These are phyloP conservation scores for Planiliza haematocheilus DNA, from an alignment of 2,113 vertebrate genomes.

Conservation along the genomic window DNA sequence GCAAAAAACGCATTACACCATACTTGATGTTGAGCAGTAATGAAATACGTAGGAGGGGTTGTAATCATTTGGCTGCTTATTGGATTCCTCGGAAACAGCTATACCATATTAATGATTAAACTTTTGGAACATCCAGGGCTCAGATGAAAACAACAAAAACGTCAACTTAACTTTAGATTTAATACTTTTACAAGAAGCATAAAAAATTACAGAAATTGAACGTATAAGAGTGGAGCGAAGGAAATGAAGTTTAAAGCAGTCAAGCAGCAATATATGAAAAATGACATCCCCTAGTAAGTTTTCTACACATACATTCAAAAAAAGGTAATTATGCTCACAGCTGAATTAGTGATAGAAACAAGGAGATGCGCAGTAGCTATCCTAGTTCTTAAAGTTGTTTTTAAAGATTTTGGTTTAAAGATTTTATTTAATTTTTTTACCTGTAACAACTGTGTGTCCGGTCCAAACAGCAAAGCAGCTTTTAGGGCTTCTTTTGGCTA, in stretches of 20 bases:
- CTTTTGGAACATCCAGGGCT: constrained; percentile 28
- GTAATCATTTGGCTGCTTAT: constrained; percentile 23
- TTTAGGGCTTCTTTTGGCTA: constrained; percentile 53
- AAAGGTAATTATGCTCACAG: neutral
- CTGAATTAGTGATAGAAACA: constrained; percentile 8
- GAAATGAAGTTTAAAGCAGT: constrained; percentile 26
- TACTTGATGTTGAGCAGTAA: constrained; percentile 24
- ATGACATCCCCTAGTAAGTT: neutral
- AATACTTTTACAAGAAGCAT: constrained; percentile 24
- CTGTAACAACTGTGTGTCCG: constrained; percentile 37
- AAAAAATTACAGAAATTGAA: constrained; percentile 27
- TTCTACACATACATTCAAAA: constrained; percentile 5
- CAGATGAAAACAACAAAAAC: constrained; percentile 22
- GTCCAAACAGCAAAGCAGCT: constrained; percentile 8
- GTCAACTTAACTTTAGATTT: constrained; percentile 20
- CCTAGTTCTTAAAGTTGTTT: neutral
- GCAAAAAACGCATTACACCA: constrained; percentile 55
- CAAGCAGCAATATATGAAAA: neutral
- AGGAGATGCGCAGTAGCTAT: neutral
- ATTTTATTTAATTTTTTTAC: constrained; percentile 58
- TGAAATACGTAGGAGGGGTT: constrained; percentile 31
- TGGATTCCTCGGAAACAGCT: constrained; percentile 26
- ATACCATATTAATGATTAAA: constrained; percentile 18
- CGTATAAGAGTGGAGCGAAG: neutral
- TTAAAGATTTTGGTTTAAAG: neutral